phyloP scores from a whole-genome alignment of 2,888 invertebrate genomes.

The Agelastica alni region DNA sequence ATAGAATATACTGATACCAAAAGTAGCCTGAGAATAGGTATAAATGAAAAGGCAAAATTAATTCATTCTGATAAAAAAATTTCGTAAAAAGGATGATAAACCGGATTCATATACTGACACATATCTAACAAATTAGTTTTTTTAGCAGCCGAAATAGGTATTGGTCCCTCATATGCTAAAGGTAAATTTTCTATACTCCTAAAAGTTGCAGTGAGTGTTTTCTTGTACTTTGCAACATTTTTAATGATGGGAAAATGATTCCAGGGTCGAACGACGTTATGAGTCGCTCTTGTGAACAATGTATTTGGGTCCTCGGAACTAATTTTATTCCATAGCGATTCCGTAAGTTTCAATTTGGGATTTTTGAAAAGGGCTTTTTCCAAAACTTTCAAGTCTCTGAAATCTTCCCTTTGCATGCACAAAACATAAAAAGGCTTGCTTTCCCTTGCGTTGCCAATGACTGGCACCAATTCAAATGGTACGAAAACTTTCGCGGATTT shows the following conservation, averaged over 20 bases:
- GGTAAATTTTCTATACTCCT: conserved; percentile 5
- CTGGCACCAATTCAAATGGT: conserved; percentile 2
- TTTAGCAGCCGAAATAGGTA: conserved; percentile 5
- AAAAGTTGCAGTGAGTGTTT: conserved; percentile 4
- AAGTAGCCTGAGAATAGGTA: conserved; percentile 3
- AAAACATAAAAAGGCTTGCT: conserved; percentile 10
- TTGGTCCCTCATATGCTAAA: conserved; percentile 2
- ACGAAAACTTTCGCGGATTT: conserved; percentile 3
- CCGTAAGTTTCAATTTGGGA: conserved; percentile 4
- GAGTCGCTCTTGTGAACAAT: conserved; percentile 7
- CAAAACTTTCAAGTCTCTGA: conserved; percentile 7
- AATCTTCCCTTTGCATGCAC: conserved; percentile 8
- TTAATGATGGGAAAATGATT: conserved; percentile 6
- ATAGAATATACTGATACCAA: neutral
- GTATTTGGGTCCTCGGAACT: conserved; percentile 9
- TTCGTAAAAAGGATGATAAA: too few relatives aligned
- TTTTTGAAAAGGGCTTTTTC: conserved; percentile 1
- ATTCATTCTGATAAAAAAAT: conserved; percentile 7
- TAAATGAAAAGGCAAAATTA: neutral
- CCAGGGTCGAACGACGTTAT: conserved; percentile 4
- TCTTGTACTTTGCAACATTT: conserved; percentile 7
- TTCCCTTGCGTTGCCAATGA: conserved; percentile 6
- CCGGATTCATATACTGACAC: too few relatives aligned
- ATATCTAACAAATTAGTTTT: too few relatives aligned
- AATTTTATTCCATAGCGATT: conserved; percentile 7